These are phyloP conservation scores for Clusia tigrina DNA, from an alignment of 2,888 invertebrate species.

Conservation along the genomic window DNA sequence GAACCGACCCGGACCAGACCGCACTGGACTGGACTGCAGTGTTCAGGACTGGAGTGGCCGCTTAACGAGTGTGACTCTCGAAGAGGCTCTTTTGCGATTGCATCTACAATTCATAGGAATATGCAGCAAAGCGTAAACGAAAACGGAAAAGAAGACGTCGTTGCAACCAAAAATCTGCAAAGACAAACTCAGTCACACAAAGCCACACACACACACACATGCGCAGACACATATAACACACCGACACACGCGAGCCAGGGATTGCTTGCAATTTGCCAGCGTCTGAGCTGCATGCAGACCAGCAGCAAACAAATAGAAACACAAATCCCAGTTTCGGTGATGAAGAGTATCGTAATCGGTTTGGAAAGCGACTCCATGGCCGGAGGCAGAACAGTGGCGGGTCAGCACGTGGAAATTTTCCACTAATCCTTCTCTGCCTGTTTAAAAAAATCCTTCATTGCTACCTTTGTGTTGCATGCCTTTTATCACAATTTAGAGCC, in stretches of 20 bases:
- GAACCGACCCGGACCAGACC: background rate
- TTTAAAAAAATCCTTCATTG: too few species aligned
- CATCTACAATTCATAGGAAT: slow-evolving; percentile 62
- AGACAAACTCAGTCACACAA: slow-evolving; percentile 13
- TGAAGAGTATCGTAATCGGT: slow-evolving; percentile 58
- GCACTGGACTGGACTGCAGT: background rate
- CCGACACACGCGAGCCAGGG: background rate
- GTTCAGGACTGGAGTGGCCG: too few species aligned
- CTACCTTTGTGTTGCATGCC: too few species aligned
- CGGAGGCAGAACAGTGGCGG: too few species aligned
- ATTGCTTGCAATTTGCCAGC: slow-evolving; percentile 28
- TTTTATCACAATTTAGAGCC: too few species aligned
- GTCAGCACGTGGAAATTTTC: too few species aligned
- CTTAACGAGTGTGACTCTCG: background rate
- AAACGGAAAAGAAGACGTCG: slow-evolving; percentile 46
- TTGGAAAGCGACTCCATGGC: slow-evolving; percentile 34
- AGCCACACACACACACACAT: background rate
- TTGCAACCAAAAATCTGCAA: slow-evolving; percentile 10
- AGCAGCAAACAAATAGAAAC: too few species aligned
- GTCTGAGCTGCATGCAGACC: slow-evolving; percentile 27
- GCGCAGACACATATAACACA: background rate
- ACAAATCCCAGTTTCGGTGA: slow-evolving; percentile 53
- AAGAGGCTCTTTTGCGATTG: slow-evolving; percentile 44
- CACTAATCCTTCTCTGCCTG: too few species aligned
- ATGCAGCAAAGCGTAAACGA: slow-evolving; percentile 58